These are phyloP conservation scores for Scaptomyza reducta DNA, from an alignment of 2,888 invertebrate species.

Conservation along the genomic window DNA sequence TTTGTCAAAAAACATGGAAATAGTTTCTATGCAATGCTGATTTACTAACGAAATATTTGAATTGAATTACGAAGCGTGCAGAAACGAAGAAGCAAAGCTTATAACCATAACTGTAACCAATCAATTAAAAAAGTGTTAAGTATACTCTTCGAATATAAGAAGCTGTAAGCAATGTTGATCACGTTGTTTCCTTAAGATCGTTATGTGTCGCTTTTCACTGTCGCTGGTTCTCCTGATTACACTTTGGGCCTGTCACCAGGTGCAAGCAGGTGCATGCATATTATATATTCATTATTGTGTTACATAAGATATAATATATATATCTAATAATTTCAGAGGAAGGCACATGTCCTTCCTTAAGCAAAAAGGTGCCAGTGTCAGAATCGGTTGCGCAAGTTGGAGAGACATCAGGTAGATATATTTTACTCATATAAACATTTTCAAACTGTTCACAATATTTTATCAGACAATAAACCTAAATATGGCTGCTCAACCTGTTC, in stretches of 20 bases:
- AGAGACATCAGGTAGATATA: not conserved
- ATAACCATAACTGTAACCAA: not conserved
- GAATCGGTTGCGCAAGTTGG: not conserved
- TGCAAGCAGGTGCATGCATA: slow-evolving; percentile 10
- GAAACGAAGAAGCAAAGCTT: not conserved
- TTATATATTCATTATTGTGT: too few relatives aligned
- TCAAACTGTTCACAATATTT: not conserved
- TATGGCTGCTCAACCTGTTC: not conserved
- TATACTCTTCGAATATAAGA: not conserved
- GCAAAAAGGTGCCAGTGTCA: too few relatives aligned
- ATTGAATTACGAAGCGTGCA: not conserved
- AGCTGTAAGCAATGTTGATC: not conserved
- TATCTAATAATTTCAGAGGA: not conserved
- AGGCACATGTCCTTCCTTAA: not conserved
- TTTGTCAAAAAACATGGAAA: not conserved
- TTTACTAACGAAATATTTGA: not conserved
- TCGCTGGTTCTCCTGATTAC: slow-evolving; percentile 11
- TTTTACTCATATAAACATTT: not conserved
- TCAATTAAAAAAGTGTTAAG: not conserved
- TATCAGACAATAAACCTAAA: not conserved
- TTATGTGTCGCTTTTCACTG: slow-evolving; percentile 17
- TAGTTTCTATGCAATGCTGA: not conserved
- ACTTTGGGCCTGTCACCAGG: not conserved
- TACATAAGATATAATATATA: not conserved
- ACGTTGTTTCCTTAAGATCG: not conserved